Evolutionary conservation across 1,140 invertebrate species (phyloP), one percentile per base, ranked within the genome.

Genomic region (Lepidurus couesii): DNA sequence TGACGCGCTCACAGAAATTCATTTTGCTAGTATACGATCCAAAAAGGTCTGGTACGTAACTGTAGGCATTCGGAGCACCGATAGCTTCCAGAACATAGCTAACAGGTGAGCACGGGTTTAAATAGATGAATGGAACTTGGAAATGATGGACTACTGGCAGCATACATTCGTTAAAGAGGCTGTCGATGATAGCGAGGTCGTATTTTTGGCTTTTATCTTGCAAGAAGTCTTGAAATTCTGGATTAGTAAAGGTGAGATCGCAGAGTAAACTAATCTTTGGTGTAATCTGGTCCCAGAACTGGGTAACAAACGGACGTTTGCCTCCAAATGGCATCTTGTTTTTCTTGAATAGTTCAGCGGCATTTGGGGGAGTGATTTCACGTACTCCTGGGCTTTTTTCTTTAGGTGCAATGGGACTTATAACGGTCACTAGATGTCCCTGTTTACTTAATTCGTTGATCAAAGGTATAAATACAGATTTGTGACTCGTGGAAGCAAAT

Each of bases 391-490:
- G 5, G 13, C 9, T 3, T 7, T 47, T 42, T 44, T 77, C n/a
- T 5, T 44, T 21, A 26, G 76, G 42, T 42, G 24, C 9, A 45
- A 77, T 21, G 81, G 90, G 88, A 43, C 88, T 91, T 16, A 92
- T 83, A 13, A 92, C 88, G 1, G 91, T 92, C 10, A 94, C 80
- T 13, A 91, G 85, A 81, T 93, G 90, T 34, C 91, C 91, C 16
- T 88, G 87, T 77, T 84, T 85, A 1, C 88, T 88, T 44, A 94
- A 82, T 78, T 89, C 90, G 42, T 88, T 87, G 4, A 92, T 84
- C 1, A 93, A 82, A 0, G 88, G 88, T 75, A 89, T 85, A 81
- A 90, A 90, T 42, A 91, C 89, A 26, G 88, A 86, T 81, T 91
- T 91, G 82, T 93, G 92, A 82, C 91, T 92, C 44, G 86, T 88